Evolutionary conservation across 35 echinoderm and acorn worm species (phyloP), one percentile per base, ranked within the genome.

Genomic region (Eucidaris tribuloides): DNA sequence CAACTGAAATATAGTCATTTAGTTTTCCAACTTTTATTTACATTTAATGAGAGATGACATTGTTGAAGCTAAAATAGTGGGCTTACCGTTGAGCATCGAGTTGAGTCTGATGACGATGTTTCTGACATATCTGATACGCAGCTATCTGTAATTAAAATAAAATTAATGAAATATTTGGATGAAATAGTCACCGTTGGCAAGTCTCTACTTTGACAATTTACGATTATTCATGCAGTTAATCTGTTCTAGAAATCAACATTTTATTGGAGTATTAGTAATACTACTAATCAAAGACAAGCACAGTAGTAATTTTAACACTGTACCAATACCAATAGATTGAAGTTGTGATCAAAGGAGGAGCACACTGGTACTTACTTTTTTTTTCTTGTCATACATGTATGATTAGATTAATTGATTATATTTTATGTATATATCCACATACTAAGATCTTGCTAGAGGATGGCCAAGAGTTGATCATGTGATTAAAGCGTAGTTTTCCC

Each of bases 111-210:
- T 27, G 68, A 74, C 15, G 30, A 74, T 52, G 48, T 52, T 74
- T 74, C 68, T 5, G 68, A 74, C 68, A 74, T 74, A 36, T 74
- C 68, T 35, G 68, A 74, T 33, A 74, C 68, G 68, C 68, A 74
- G 68, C 68, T 74, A 74, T 74, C 68, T 74, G 68, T 5, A 74
- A 19, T n/a, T 2, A 71, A 11, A 0, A 19, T 74, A 44, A 22
- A 74, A 38, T 42, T 74, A 74, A 18, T 20, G 41, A 2, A 38
- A 36, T 42, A 74, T 17, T 9, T 25, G 9, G 7, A 74, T 3
- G 43, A 41, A 38, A 74, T 27, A 64, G 61, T 27, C 61, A 64
- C 61, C 38, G 35, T 42, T 35, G 68, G 44, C 44, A n/a, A 44
- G 29, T 41, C 5, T 35, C 37, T n/a, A n/a, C n/a, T n/a, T n/a